Conservation (phyloP, 2,888 invertebrate genomes). For the Anaspis maculata region DNA sequence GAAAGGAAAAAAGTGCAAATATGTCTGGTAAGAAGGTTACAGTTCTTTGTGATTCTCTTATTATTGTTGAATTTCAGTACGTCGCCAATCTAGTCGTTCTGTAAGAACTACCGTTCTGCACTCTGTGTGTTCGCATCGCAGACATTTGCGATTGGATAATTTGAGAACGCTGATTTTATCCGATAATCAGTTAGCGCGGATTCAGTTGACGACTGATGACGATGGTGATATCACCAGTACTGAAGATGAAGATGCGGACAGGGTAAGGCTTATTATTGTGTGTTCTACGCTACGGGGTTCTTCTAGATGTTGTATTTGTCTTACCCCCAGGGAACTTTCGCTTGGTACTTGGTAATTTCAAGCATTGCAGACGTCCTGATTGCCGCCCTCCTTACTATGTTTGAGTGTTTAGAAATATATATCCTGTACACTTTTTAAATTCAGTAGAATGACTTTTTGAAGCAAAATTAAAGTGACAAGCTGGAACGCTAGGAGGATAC, state of each 20-base stretch:
- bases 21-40: constrained; percentile 35
- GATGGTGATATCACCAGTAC: constrained; percentile 50
- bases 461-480: too few relatives aligned
- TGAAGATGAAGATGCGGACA: constrained; percentile 54
- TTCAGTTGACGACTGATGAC: constrained; percentile 75
- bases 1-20: constrained; percentile 34
- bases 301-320: too few relatives aligned
- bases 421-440: too few relatives aligned
- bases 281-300: too few relatives aligned
- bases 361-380: too few relatives aligned
- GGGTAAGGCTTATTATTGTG: constrained; percentile 42
- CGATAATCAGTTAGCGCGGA: constrained; percentile 74
- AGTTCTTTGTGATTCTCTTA: constrained; percentile 1
- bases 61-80: constrained; percentile 3
- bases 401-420: too few relatives aligned
- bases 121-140: constrained; percentile 77
- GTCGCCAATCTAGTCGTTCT: constrained; percentile 39
- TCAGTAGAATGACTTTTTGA: too few relatives aligned
- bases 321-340: too few relatives aligned
- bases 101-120: constrained; percentile 65
- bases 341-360: too few relatives aligned
- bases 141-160: constrained; percentile 74
- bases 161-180: constrained; percentile 76
- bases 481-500: too few relatives aligned
- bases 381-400: too few relatives aligned